These are phyloP conservation scores for Heterodera filipjevi DNA, from an alignment of 2,888 invertebrate genomes.

Conservation along the genomic window DNA sequence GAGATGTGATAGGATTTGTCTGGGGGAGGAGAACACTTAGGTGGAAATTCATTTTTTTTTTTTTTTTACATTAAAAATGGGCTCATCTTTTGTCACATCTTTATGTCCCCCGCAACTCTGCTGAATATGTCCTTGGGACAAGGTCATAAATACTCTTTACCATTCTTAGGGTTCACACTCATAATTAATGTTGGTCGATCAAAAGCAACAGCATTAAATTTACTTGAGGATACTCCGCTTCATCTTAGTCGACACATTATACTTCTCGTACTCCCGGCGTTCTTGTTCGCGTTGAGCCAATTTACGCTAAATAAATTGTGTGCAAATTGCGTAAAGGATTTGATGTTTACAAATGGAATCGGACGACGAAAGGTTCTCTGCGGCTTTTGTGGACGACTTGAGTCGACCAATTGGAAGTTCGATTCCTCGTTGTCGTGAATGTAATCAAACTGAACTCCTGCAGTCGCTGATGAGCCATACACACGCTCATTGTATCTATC, in stretches of 20 bases:
- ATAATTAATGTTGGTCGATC: no score
- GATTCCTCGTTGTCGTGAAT: conserved; percentile 98
- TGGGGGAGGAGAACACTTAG: no score
- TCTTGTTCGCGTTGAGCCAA: conserved; percentile 62
- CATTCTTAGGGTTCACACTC: no score
- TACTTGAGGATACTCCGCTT: conserved; percentile 62
- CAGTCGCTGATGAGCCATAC: conserved; percentile 63
- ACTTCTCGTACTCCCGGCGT: conserved; percentile 61
- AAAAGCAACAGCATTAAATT: neutral
- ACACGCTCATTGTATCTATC: conserved; percentile 62
- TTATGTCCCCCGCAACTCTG: no score
- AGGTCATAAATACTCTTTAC: no score
- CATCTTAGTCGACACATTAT: conserved; percentile 61
- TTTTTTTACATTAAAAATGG: no score
- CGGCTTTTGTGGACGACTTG: conserved; percentile 43
- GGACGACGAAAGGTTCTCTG: conserved; percentile 45
- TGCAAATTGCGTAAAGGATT: neutral
- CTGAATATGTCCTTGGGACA: no score
- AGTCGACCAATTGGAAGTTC: conserved; percentile 84
- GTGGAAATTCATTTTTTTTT: no score
- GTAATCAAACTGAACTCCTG: conserved; percentile 92
- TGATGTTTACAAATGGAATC: conserved; percentile 36
- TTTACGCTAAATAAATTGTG: conserved; percentile 48
- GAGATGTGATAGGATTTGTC: no score
- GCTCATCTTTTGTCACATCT: no score